These are phyloP conservation scores for Solenopsis invicta DNA, from an alignment of 1,140 invertebrate genomes.

Conservation along the genomic window DNA sequence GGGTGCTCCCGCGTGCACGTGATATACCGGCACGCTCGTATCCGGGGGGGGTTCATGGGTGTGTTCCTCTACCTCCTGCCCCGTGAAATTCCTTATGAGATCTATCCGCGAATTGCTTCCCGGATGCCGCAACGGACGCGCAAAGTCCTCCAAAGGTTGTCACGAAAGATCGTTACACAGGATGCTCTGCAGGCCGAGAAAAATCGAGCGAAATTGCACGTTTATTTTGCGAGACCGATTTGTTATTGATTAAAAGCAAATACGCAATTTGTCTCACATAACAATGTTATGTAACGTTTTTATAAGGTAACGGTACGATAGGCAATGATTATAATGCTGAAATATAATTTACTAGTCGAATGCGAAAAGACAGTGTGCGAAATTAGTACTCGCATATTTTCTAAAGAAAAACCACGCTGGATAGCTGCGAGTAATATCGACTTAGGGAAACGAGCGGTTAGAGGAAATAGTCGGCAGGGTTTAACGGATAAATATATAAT, in stretches of 20 bases:
- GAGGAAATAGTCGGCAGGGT: neutral
- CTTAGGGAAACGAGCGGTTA: neutral
- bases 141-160: neutral
- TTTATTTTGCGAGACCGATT: conserved; percentile 13
- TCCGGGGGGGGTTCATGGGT: conserved; percentile 58
- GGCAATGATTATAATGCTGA: conserved; percentile 7
- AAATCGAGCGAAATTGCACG: neutral
- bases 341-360: neutral
- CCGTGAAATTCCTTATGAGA: conserved; percentile 56
- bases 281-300: neutral
- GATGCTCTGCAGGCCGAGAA: neutral
- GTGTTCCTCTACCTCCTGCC: conserved; percentile 59
- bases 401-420: neutral
- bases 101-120: conserved; percentile 45
- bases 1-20: conserved; percentile 59
- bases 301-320: neutral
- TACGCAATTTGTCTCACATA: neutral
- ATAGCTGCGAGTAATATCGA: neutral
- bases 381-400: conserved; percentile 3
- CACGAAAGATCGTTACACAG: neutral
- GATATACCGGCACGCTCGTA: conserved; percentile 43
- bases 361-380: neutral
- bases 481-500: conserved; percentile 5
- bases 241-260: neutral
- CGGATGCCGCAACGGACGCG: conserved; percentile 25